These are phyloP conservation scores for Lasiommata megera DNA, from an alignment of 2,888 invertebrate genomes.

Conservation along the genomic window DNA sequence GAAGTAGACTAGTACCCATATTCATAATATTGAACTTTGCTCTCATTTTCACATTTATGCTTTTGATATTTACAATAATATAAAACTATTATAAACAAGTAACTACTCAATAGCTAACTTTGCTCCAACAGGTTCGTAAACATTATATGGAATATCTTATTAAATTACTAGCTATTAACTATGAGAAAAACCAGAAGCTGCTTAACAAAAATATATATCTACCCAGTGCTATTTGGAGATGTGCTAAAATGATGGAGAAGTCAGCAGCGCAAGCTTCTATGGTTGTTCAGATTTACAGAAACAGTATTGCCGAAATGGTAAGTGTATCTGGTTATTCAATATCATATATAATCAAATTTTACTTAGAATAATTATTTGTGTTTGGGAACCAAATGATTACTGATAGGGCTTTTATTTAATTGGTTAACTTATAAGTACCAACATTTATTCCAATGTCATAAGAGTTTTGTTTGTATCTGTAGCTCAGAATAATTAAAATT, in stretches of 20 bases:
- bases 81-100: too few species aligned
- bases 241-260: slow-evolving; percentile 68
- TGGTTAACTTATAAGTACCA: too few species aligned
- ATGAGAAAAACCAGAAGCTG: slow-evolving; percentile 64
- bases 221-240: slow-evolving; percentile 74
- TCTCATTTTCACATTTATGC: too few species aligned
- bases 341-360: slow-evolving; percentile 3
- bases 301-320: slow-evolving; percentile 61
- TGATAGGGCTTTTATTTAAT: background rate
- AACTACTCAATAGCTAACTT: background rate
- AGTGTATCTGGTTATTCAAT: background rate
- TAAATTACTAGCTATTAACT: slow-evolving; percentile 63
- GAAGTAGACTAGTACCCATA: too few species aligned
- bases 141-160: slow-evolving; percentile 72
- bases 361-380: too few species aligned
- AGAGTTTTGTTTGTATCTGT: too few species aligned
- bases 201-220: slow-evolving; percentile 65
- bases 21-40: too few species aligned
- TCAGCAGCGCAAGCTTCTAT: slow-evolving; percentile 68
- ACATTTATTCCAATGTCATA: too few species aligned
- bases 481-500: too few species aligned
- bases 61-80: too few species aligned
- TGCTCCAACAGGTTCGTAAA: slow-evolving; percentile 61
- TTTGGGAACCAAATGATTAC: too few species aligned
- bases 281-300: slow-evolving; percentile 68